Conservation (phyloP, 2,113 vertebrate species). For the Actenoides lindsayi region DNA sequence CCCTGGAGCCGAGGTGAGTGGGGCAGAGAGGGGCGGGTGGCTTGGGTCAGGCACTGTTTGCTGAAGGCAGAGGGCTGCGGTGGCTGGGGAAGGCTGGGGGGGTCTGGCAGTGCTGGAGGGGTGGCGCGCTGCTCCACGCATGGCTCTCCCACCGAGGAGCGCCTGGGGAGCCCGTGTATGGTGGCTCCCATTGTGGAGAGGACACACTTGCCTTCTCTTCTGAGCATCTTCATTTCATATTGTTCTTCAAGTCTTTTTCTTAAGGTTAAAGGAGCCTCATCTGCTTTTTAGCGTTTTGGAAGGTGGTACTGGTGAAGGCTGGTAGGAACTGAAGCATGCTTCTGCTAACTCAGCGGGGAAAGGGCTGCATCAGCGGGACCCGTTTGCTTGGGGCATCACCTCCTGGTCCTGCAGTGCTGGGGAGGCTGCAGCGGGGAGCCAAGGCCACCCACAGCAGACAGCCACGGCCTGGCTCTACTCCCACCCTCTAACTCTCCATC, state of each 20-base stretch:
- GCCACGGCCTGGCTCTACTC: background rate
- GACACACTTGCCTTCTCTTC: background rate
- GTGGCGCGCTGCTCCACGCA: background rate
- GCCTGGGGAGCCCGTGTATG: rapidly evolving
- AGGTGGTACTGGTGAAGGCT: background rate
- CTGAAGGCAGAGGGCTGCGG: background rate
- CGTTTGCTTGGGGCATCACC: background rate
- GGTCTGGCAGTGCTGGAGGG: background rate
- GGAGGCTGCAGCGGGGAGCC: background rate
- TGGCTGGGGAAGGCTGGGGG: background rate
- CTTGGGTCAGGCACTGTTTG: rapidly evolving
- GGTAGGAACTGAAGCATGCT: background rate
- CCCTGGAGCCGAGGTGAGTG: background rate
- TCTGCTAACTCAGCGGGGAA: background rate
- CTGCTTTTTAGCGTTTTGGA: background rate
- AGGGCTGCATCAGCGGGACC: background rate
- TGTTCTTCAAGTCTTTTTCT: background rate
- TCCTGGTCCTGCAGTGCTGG: rapidly evolving
- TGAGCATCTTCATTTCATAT: background rate
- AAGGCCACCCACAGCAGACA: rapidly evolving
- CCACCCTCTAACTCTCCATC: background rate
- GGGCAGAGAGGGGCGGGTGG: rapidly evolving
- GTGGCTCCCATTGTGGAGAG: background rate
- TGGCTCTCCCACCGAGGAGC: background rate
- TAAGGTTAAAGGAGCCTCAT: background rate